Evolutionary conservation across 2,113 vertebrate species (phyloP).

Genomic region (Hyaena hyaena): DNA sequence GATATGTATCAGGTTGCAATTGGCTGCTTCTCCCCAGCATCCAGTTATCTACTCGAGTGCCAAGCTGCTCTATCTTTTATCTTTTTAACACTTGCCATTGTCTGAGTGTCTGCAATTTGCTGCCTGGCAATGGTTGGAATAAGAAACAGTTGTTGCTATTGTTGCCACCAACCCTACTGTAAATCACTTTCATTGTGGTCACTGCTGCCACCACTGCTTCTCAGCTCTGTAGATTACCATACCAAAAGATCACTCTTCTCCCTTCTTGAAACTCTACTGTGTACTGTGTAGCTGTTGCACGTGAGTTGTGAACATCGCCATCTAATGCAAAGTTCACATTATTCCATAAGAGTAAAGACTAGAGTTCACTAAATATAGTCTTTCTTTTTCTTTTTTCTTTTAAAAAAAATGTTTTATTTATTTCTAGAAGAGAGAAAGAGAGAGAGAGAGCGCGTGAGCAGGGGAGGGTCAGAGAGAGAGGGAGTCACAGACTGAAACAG

Average conservation of each 20-base stretch:
- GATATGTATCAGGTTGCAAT: background rate
- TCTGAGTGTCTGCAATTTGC: conserved; percentile 57
- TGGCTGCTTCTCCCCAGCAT: conserved; percentile 31
- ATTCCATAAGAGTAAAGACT: background rate
- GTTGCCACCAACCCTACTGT: background rate
- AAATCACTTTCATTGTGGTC: background rate
- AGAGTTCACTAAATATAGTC: background rate
- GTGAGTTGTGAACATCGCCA: background rate
- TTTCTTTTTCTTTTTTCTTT: background rate
- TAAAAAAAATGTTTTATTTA: too few species aligned
- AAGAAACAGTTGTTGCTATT: background rate
- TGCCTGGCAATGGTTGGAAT: conserved; percentile 52
- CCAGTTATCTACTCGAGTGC: conserved; percentile 59
- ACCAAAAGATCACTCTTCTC: background rate
- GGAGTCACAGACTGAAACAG: too few species aligned
- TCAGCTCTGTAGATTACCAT: background rate
- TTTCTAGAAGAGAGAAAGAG: too few species aligned
- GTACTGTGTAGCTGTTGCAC: background rate
- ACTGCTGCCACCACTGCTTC: background rate
- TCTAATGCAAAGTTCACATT: background rate
- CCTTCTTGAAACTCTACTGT: background rate
- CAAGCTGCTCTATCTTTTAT: conserved; percentile 70
- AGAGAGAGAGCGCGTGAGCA: too few species aligned
- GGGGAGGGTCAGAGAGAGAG: too few species aligned
- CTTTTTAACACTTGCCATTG: conserved; percentile 65